Percentiles rank a stretch among this genome's conserved stretches.
Evolutionary conservation across 2,888 invertebrate species (phyloP).

Genomic region (Tenthredo amoena): DNA sequence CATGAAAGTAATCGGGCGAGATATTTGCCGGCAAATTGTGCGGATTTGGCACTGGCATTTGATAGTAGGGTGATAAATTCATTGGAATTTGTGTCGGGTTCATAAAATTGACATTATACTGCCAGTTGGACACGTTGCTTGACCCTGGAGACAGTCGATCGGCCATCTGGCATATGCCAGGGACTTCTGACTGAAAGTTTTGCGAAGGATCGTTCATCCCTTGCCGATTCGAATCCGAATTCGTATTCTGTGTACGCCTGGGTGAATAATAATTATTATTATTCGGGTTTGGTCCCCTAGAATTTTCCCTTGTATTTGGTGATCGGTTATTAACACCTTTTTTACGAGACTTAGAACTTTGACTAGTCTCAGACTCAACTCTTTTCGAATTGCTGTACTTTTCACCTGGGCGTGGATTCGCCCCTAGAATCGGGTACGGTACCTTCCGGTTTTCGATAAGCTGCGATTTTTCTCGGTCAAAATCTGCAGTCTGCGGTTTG

Average conservation of each 20-base stretch:
- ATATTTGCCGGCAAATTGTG: neutral
- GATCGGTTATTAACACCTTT: neutral
- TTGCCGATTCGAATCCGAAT: neutral
- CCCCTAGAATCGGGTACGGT: constrained; percentile 26
- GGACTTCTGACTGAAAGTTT: neutral
- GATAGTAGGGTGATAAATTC: neutral
- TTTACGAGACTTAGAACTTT: neutral
- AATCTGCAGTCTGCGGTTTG: neutral
- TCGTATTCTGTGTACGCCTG: neutral
- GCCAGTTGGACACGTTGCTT: neutral
- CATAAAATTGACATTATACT: neutral
- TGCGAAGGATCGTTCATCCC: neutral
- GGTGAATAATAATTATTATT: neutral
- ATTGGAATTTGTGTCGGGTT: neutral
- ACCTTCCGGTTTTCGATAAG: neutral
- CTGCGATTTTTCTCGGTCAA: neutral
- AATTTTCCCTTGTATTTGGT: neutral
- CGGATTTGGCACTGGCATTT: neutral
- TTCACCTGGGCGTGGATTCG: neutral
- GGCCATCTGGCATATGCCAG: neutral
- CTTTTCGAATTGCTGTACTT: neutral
- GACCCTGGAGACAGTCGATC: neutral
- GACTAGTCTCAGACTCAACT: neutral
- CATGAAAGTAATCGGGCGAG: neutral
- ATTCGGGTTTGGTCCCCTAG: neutral